phyloP scores from a whole-genome alignment of 2,113 vertebrate genomes.

The Phocoena sinus region DNA sequence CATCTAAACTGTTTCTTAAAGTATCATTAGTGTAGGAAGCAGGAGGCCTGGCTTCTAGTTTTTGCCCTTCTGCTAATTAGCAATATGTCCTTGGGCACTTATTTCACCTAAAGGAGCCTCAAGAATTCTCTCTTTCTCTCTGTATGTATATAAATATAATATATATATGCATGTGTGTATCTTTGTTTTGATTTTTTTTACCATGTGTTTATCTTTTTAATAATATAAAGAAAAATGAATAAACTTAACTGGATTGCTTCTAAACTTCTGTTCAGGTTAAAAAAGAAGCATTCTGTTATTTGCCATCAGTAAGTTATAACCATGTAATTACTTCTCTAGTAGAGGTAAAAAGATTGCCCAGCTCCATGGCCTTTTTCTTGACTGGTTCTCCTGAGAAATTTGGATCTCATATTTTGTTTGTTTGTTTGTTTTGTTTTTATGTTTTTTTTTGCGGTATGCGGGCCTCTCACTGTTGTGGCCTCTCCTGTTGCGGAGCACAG shows the following conservation, averaged over 20 bases:
- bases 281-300: not conserved
- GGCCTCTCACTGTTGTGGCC: too few species aligned
- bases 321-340: not conserved
- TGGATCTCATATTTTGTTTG: not conserved
- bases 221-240: not conserved
- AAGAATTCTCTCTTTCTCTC: not conserved
- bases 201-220: not conserved
- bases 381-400: not conserved
- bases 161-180: not conserved
- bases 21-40: not conserved
- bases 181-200: not conserved
- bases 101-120: not conserved
- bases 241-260: not conserved
- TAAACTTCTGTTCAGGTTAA: not conserved
- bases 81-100: not conserved
- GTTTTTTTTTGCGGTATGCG: too few species aligned
- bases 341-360: not conserved
- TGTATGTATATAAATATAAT: not conserved
- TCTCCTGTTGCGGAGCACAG: too few species aligned
- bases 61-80: not conserved
- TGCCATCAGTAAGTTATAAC: not conserved
- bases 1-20: not conserved
- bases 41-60: not conserved
- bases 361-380: not conserved
- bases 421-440: too few species aligned